Conservation (phyloP, 2,113 vertebrate species). For the Scophthalmus maximus region DNA sequence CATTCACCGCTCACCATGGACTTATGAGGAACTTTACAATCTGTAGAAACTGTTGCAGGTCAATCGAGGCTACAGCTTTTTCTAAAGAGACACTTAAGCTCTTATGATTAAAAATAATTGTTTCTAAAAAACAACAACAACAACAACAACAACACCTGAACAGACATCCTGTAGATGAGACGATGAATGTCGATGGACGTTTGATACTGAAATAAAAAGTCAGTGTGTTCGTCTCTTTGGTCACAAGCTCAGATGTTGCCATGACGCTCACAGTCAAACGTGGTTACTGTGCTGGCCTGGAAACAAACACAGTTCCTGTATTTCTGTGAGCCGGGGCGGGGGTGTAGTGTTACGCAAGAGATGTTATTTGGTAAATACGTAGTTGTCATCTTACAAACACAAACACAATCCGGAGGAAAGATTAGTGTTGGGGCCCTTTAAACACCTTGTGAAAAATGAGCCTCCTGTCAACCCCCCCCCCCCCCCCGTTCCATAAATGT, state of each 20-base stretch:
- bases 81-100: not conserved
- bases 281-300: not conserved
- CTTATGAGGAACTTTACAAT: not conserved
- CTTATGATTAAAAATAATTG: no score
- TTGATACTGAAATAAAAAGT: not conserved
- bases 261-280: not conserved
- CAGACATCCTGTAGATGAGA: no score
- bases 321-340: conserved; percentile 34
- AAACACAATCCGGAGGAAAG: conserved; percentile 72
- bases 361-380: conserved; percentile 72
- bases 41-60: not conserved
- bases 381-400: conserved; percentile 70
- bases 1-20: not conserved
- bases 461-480: conserved; percentile 64
- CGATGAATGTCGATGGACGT: not conserved
- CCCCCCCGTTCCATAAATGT: conserved; percentile 75
- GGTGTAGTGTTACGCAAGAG: conserved; percentile 51
- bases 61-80: not conserved
- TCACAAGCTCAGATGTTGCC: not conserved
- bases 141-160: no score
- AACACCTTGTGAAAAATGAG: conserved; percentile 75
- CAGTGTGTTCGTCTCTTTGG: not conserved
- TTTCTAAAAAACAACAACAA: no score
- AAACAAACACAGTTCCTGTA: conserved; percentile 23
- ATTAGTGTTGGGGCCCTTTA: conserved; percentile 61